Percentiles rank a stretch among this genome's conserved stretches.
Evolutionary conservation across 2,888 invertebrate species (phyloP).

Genomic region (Rhogogaster chlorosoma): DNA sequence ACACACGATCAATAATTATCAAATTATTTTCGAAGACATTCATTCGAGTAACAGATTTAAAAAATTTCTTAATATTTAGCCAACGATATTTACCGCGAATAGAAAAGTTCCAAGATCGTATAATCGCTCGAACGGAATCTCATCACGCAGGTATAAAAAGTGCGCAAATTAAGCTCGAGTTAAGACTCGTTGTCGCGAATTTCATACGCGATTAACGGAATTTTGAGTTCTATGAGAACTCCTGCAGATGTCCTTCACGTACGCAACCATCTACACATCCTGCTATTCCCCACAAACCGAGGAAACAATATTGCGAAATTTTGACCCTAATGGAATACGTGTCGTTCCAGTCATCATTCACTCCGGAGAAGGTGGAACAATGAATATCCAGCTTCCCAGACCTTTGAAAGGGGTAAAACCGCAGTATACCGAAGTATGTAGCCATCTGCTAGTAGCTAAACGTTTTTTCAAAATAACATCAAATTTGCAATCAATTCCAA

Average conservation of each 20-base stretch:
- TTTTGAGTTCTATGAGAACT: conserved; percentile 14
- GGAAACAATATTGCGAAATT: conserved; percentile 27
- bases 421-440: background rate
- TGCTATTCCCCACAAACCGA: conserved; percentile 11
- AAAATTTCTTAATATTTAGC: background rate
- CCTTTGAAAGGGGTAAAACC: conserved; percentile 11
- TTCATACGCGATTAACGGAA: background rate
- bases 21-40: background rate
- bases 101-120: background rate
- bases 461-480: background rate
- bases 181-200: background rate
- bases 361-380: conserved; percentile 30
- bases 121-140: background rate
- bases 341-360: conserved; percentile 38
- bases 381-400: conserved; percentile 33
- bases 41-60: background rate
- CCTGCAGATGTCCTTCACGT: conserved; percentile 29
- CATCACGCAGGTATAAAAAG: background rate
- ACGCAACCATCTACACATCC: conserved; percentile 2
- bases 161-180: background rate
- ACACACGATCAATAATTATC: no score
- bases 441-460: background rate
- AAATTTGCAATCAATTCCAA: background rate
- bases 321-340: conserved; percentile 31
- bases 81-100: background rate